Evolutionary conservation across 2,888 invertebrate species (phyloP), one percentile per base, ranked within the genome.

Genomic region (Brenthis hecate): DNA sequence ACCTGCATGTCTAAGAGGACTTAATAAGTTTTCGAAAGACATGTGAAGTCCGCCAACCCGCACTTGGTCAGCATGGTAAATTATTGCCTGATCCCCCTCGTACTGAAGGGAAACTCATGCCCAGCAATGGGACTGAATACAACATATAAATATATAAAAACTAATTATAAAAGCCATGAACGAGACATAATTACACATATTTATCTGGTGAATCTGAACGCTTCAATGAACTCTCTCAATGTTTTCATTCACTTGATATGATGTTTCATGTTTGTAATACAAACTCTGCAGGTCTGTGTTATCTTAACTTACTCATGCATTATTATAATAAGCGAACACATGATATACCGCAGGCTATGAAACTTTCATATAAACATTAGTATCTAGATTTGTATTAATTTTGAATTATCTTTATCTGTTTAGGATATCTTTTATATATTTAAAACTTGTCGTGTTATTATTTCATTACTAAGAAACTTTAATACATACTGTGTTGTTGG

Each of bases 251-350:
- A 65, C 65, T 61, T 47, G 48, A 65, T 62, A 66, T 61, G 65
- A 65, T 66, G 61, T 62, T 69, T 65, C 56, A 65, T 65, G 65
- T 56, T 69, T 65, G 61, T 69, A 65, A 23, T 57, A 61, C 56
- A 65, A 47, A 65, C 56, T 65, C 50, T 32, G 54, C 47, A 8
- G 36, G 36, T 56, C 32, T 62, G 50, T 57, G 19, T 56, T 58
- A 62, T 61, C 53, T 56, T 13, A 47, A 47, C 58, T 32, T 64
- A 53, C 53, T 63, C 53, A 53, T 53, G 4, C 36, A 23, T 54
- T 62, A 62, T 54, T 62, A 62, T 54, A 54, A 54, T 14, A 16
- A 36, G 36, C 51, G 16, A 53, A 43, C 16, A 53, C 14, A 19
- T 54, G 19, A 62, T 62, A 43, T 36, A 54, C 13, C 4, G 43